Evolutionary conservation across 1,140 invertebrate genomes (phyloP), one percentile per base, ranked within the genome.

Genomic region (Magallana angulata): DNA sequence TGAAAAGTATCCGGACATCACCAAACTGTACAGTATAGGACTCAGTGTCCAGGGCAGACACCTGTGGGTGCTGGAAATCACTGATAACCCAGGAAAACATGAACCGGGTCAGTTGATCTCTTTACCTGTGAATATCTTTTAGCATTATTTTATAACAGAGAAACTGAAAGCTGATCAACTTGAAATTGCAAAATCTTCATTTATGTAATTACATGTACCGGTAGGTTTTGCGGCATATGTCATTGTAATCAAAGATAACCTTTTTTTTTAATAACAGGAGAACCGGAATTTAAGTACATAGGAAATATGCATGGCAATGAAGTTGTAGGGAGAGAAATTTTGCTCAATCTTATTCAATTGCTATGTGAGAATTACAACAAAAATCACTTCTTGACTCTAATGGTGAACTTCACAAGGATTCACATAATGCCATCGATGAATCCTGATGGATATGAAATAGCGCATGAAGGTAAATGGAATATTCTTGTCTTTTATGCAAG

Each of bases 231-330:
- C 7, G 12, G 18, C 18, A n/a, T 80, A 6, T 24, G 24, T n/a
- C 9, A 57, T 57, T 58, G 56, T 14, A 57, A 57, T 82, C 36
- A 48, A 48, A 48, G 36, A 48, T 48, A 48, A 48, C 36, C 36
- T 5, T 5, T 48, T 48, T 48, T 64, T 16, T 18, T 64, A 24
- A 24, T 84, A 91, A 8, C 83, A 94, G 93, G 94, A 56, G 93
- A 94, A 85, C 94, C 94, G 30, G 93, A 95, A 87, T 94, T 98
- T 92, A 98, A 98, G 94, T 98, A 98, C 94, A 96, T 98, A 82
- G 98, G 96, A 30, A 98, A 98, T 94, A 98, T 98, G 96, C 98
- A 98, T 93, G 98, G 98, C 58, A 98, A 98, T 95, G 98, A 98
- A 95, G 97, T 98, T 0, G 95, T 98, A 68, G 97, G 98, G 0